Conservation (phyloP, 2,888 invertebrate genomes). For the Phania funesta region DNA sequence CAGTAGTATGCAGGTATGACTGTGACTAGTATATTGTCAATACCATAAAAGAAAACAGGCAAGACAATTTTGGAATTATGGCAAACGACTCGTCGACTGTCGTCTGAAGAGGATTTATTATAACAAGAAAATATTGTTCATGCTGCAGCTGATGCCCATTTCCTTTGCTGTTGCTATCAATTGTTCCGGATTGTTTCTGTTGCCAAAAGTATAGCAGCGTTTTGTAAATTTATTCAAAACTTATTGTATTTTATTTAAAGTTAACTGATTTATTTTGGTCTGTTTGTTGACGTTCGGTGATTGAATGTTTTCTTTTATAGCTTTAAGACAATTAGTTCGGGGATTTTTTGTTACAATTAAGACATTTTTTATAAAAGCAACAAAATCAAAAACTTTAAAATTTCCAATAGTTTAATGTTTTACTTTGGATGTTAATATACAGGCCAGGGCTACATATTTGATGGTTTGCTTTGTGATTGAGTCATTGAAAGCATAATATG, state of each 20-base stretch:
- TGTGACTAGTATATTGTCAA: slow-evolving; percentile 27
- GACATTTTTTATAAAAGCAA: too few species aligned
- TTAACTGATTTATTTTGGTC: slow-evolving; percentile 25
- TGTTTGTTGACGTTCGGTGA: not conserved
- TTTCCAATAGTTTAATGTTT: too few species aligned
- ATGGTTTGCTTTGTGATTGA: too few species aligned
- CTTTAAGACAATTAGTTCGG: too few species aligned
- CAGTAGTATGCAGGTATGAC: not conserved
- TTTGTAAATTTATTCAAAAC: slow-evolving; percentile 30
- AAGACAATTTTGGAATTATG: slow-evolving; percentile 4
- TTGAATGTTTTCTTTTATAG: too few species aligned
- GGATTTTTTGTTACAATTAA: too few species aligned
- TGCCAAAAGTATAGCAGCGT: slow-evolving; percentile 7
- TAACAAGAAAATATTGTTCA: slow-evolving; percentile 41
- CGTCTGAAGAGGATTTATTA: slow-evolving; percentile 56
- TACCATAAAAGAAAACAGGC: slow-evolving; percentile 36
- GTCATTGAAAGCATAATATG: too few species aligned
- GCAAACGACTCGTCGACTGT: slow-evolving; percentile 8
- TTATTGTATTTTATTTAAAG: slow-evolving; percentile 44
- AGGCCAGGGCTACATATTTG: too few species aligned
- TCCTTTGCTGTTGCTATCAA: not conserved
- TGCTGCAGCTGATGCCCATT: not conserved
- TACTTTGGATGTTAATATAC: too few species aligned
- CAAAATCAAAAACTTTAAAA: too few species aligned
- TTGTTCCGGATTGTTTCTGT: not conserved